phyloP scores from a whole-genome alignment of 2,113 vertebrate genomes.

The Myotis yumanensis region DNA sequence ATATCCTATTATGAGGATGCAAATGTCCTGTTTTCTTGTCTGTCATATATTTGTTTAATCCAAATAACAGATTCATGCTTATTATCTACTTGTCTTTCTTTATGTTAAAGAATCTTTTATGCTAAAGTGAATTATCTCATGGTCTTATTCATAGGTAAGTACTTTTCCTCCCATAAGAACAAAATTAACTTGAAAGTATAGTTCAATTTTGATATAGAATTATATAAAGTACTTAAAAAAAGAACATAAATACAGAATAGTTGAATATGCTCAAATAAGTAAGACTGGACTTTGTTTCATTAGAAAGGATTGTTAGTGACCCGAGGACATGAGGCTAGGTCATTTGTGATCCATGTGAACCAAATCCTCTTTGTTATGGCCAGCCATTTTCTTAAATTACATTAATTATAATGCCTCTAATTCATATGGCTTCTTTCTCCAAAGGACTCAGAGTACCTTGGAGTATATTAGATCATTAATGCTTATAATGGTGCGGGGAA shows the following conservation, averaged over 20 bases:
- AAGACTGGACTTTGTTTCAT: constrained; percentile 46
- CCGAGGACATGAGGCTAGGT: background rate
- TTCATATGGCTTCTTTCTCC: constrained; percentile 64
- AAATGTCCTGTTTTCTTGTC: background rate
- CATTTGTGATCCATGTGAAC: constrained; percentile 33
- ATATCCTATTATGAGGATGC: background rate
- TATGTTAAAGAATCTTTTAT: background rate
- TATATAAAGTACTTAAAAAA: constrained; percentile 11
- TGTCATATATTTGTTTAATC: background rate
- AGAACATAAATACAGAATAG: background rate
- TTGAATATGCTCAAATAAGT: constrained; percentile 21
- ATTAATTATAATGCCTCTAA: constrained; percentile 68
- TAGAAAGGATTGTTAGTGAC: constrained; percentile 40
- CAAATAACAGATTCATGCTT: background rate
- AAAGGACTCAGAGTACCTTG: constrained; percentile 51
- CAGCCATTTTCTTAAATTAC: constrained; percentile 67
- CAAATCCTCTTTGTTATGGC: constrained; percentile 38
- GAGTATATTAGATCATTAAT: constrained; percentile 61
- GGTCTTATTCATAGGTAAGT: background rate
- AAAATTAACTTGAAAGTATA: constrained; percentile 26
- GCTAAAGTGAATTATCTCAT: constrained; percentile 17
- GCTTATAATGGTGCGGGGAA: constrained; percentile 40
- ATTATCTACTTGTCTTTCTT: background rate
- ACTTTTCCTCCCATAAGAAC: background rate
- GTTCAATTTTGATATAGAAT: constrained; percentile 19